Conservation (phyloP, 2,797 vertebrate genomes). For the Falco cherrug region DNA sequence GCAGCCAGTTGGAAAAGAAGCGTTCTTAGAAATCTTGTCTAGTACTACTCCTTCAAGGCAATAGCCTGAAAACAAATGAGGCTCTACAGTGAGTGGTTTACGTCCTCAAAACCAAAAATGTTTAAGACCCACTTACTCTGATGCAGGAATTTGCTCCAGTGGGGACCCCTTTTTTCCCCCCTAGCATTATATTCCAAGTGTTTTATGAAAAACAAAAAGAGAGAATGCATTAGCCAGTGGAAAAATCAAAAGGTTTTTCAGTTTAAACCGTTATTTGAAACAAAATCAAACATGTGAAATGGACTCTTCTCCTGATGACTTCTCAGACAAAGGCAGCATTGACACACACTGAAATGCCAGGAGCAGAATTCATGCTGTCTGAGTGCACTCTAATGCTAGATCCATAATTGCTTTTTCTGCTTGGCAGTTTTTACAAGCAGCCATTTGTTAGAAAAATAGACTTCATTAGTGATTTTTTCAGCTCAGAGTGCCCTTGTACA, state of each 20-base stretch:
- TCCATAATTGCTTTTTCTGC: neutral
- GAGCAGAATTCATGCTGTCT: neutral
- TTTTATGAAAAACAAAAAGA: neutral
- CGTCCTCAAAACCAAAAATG: neutral
- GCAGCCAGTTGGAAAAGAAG: neutral
- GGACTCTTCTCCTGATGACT: neutral
- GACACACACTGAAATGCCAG: neutral
- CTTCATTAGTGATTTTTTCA: slow-evolving; percentile 18
- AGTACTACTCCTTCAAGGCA: neutral
- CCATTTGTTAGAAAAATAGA: slow-evolving; percentile 43
- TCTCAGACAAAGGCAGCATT: slow-evolving; percentile 33
- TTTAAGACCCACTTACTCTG: neutral
- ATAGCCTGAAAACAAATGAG: neutral
- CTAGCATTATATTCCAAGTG: neutral
- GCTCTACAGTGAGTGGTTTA: neutral
- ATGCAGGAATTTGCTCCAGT: neutral
- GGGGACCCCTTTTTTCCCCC: too few relatives aligned
- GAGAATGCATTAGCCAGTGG: neutral
- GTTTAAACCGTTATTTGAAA: neutral
- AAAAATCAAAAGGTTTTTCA: neutral
- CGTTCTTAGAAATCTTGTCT: neutral
- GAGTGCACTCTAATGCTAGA: neutral
- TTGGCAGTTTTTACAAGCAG: slow-evolving; percentile 33
- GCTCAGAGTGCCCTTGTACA: neutral
- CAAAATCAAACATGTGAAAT: neutral